phyloP scores from a whole-genome alignment of 2,113 vertebrate genomes.

The Leiothrix lutea region DNA sequence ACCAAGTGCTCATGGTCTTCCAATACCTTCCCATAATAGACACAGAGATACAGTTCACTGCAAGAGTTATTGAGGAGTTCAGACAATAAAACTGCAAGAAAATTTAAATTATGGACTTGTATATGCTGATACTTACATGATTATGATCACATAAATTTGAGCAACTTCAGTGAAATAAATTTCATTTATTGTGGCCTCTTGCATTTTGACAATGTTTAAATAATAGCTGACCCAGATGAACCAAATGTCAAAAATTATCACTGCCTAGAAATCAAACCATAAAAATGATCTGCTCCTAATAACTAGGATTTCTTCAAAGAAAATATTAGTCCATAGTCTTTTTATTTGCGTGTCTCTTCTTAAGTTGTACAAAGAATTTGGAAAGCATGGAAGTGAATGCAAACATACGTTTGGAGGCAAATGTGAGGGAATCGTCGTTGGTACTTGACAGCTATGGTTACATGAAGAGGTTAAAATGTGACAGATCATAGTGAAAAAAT shows the following conservation, averaged over 20 bases:
- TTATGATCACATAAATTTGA: neutral
- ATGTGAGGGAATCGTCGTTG: rapidly evolving
- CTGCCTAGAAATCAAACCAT: neutral
- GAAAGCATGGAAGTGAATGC: neutral
- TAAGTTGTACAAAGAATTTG: neutral
- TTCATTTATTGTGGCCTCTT: neutral
- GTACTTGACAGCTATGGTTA: neutral
- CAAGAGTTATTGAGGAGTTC: neutral
- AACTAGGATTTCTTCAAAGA: neutral
- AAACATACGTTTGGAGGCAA: neutral
- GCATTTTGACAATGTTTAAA: neutral
- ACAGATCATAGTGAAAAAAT: neutral
- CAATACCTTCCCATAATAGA: neutral
- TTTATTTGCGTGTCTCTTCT: neutral
- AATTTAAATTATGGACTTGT: neutral
- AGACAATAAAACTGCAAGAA: neutral
- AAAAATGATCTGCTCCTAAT: neutral
- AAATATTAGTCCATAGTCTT: neutral
- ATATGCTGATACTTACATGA: neutral
- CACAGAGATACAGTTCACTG: neutral
- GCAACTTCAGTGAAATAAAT: neutral
- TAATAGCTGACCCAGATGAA: neutral
- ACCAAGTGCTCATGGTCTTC: neutral
- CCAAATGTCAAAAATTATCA: neutral
- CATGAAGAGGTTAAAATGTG: neutral